Percentiles rank a stretch among this genome's conserved stretches.
These are phyloP conservation scores for Caenorhabditis macrosperma DNA, from an alignment of 2,888 invertebrate genomes.

Conservation along the genomic window DNA sequence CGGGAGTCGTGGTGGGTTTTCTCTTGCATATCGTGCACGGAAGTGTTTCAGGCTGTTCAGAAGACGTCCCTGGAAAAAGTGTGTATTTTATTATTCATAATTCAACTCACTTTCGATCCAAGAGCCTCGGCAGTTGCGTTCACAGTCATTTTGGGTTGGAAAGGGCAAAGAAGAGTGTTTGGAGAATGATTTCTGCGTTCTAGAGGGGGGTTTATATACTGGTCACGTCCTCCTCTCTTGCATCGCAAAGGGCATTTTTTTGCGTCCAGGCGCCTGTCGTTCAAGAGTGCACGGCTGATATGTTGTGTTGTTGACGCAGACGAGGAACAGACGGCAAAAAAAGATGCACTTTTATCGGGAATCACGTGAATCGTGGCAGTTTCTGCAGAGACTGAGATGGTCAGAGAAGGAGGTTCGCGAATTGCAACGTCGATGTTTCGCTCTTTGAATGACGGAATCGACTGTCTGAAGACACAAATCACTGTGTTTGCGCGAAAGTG, in stretches of 20 bases:
- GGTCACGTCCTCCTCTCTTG: constrained; percentile 25
- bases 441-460: constrained; percentile 6
- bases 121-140: constrained; percentile 32
- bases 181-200: constrained; percentile 10
- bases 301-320: constrained; percentile 41
- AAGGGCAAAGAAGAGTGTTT: not conserved
- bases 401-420: constrained; percentile 16
- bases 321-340: constrained; percentile 16
- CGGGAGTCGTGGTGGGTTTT: constrained; percentile 16
- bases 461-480: constrained; percentile 1
- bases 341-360: constrained; percentile 58
- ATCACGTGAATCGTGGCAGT: constrained; percentile 48
- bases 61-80: constrained; percentile 22
- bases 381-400: constrained; percentile 20
- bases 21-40: not conserved
- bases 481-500: not conserved
- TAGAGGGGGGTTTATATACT: constrained; percentile 24
- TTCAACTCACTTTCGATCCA: constrained; percentile 22
- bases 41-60: constrained; percentile 25
- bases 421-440: constrained; percentile 41
- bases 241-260: constrained; percentile 56
- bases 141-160: constrained; percentile 14
- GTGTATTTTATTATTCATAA: too few relatives aligned
- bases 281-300: constrained; percentile 38
- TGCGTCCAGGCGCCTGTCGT: constrained; percentile 25